phyloP scores from a whole-genome alignment of 1,140 invertebrate species.

The Macrobrachium rosenbergii region DNA sequence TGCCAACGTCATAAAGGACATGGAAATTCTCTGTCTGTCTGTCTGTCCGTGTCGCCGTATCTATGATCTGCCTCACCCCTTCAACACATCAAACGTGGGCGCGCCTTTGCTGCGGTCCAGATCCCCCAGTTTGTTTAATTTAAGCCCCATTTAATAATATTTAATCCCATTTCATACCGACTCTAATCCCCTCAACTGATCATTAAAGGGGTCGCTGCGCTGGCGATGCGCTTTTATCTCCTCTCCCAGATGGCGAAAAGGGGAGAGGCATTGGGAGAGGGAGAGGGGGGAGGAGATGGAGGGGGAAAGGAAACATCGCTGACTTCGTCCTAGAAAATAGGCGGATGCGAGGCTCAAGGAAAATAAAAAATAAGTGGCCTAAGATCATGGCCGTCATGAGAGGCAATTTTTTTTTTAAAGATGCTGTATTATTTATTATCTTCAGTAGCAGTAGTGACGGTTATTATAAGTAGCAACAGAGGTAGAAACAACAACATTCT shows the following conservation, averaged over 20 bases:
- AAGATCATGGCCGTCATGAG: no score
- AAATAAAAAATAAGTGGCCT: neutral
- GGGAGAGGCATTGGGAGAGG: neutral
- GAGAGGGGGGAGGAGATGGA: neutral
- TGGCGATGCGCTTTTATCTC: conserved; percentile 60
- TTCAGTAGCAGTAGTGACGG: no score
- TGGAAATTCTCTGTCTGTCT: neutral
- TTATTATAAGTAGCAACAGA: no score
- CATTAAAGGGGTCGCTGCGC: conserved; percentile 60
- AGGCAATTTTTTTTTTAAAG: no score
- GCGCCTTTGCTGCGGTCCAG: conserved; percentile 53
- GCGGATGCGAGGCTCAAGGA: neutral
- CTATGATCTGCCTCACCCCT: conserved; percentile 44
- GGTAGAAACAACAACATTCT: no score
- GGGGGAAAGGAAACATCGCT: neutral
- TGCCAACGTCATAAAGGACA: no score
- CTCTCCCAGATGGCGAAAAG: conserved; percentile 47
- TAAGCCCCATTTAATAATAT: conserved; percentile 65
- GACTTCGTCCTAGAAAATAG: neutral
- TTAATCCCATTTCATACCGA: conserved; percentile 65
- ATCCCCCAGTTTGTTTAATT: conserved; percentile 63
- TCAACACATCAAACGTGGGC: conserved; percentile 57
- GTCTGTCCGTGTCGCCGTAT: conserved; percentile 1
- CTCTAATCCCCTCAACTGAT: conserved; percentile 65
- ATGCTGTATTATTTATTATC: no score